phyloP scores from a whole-genome alignment of 2,113 vertebrate genomes.

The Rhadina sibilatrix region DNA sequence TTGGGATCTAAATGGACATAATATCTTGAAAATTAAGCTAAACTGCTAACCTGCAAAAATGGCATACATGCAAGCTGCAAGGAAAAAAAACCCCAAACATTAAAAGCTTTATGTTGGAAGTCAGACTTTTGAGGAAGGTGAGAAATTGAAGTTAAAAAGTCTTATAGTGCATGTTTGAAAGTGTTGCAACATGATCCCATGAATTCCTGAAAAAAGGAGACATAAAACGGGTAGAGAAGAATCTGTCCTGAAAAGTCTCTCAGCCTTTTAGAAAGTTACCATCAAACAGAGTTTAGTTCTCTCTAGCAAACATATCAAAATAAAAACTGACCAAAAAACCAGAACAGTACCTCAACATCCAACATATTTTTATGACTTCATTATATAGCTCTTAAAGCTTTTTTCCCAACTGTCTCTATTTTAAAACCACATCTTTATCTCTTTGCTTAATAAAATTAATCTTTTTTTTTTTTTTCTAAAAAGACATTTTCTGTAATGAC shows the following conservation, averaged over 20 bases:
- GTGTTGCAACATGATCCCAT: not conserved
- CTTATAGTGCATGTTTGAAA: not conserved
- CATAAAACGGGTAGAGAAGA: not conserved
- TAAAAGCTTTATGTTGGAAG: not conserved
- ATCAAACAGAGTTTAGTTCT: not conserved
- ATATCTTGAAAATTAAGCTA: not conserved
- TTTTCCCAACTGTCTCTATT: not conserved
- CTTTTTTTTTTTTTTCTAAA: not conserved
- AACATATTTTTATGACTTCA: not conserved
- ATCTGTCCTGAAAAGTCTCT: not conserved
- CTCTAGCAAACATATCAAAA: not conserved
- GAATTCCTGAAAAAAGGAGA: not conserved
- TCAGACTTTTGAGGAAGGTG: not conserved
- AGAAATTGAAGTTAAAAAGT: not conserved
- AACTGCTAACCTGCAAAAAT: not conserved
- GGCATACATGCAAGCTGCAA: not conserved
- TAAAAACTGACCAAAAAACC: not conserved
- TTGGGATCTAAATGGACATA: not conserved
- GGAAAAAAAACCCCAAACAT: not conserved
- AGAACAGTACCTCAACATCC: not conserved
- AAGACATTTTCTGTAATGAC: not conserved
- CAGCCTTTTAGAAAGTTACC: not conserved
- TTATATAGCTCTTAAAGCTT: not conserved
- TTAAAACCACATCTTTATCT: not conserved
- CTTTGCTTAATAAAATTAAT: not conserved